Percentiles rank a stretch among this genome's conserved stretches.
phyloP scores from a whole-genome alignment of 2,113 vertebrate species.

The Calyptomena viridis region DNA sequence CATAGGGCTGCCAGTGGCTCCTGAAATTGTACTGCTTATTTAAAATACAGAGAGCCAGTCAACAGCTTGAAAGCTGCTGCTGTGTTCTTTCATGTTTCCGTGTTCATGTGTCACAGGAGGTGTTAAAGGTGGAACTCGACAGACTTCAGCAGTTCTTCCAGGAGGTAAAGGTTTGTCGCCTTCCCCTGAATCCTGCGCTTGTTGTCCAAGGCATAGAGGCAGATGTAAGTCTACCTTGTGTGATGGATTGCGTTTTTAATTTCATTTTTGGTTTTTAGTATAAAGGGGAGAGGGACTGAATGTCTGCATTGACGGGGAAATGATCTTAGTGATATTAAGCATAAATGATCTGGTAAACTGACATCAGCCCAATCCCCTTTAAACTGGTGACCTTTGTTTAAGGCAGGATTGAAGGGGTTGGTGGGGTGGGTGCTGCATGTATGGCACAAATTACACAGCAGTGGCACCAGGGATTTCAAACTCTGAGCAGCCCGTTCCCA shows the following conservation, averaged over 20 bases:
- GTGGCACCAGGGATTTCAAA: background rate
- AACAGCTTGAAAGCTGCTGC: background rate
- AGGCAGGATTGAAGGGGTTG: background rate
- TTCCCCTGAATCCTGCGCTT: conserved; percentile 63
- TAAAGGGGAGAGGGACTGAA: background rate
- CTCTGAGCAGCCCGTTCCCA: background rate
- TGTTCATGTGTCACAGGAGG: conserved; percentile 52
- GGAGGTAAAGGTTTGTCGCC: conserved; percentile 57
- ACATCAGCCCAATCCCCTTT: background rate
- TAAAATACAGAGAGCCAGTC: background rate
- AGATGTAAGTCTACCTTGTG: conserved; percentile 39
- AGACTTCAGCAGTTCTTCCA: conserved; percentile 69
- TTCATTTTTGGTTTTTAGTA: background rate
- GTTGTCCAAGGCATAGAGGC: conserved; percentile 62
- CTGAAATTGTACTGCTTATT: background rate
- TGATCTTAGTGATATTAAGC: background rate
- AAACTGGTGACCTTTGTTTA: background rate
- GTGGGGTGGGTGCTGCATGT: background rate
- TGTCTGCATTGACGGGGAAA: background rate
- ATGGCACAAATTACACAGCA: rapidly evolving
- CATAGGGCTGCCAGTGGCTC: background rate
- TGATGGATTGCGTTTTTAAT: rapidly evolving
- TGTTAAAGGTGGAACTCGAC: conserved; percentile 60
- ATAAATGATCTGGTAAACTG: background rate
- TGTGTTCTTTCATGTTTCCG: background rate